phyloP scores from a whole-genome alignment of 2,888 invertebrate genomes.

The Sthenelais limicola region DNA sequence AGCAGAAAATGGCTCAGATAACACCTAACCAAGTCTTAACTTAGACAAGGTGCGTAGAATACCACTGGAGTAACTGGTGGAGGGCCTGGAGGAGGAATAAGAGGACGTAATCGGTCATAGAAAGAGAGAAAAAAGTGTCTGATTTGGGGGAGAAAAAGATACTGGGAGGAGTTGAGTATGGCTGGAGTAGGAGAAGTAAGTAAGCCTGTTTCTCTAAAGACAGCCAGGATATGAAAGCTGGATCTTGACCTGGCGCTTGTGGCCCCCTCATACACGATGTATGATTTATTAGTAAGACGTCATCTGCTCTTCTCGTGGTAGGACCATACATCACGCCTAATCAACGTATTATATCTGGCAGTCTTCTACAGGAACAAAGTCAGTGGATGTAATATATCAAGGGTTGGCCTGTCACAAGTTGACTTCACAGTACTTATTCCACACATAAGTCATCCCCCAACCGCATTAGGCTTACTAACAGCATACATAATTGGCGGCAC shows the following conservation, averaged over 20 bases:
- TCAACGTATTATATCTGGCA: conserved; percentile 39
- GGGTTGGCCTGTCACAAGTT: conserved; percentile 19
- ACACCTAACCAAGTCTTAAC: no score
- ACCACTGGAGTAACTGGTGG: no score
- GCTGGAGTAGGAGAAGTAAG: no score
- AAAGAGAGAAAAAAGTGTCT: no score
- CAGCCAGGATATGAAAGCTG: no score
- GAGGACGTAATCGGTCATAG: no score
- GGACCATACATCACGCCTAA: conserved; percentile 27
- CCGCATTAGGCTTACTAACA: conserved; percentile 35
- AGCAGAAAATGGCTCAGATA: no score
- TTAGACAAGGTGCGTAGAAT: no score
- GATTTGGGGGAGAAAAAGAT: no score
- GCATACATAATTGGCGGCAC: conserved; percentile 36
- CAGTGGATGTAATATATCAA: conserved; percentile 24
- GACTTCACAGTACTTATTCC: conserved; percentile 31
- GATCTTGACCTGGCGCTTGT: neutral
- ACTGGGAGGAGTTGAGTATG: no score
- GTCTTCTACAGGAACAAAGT: conserved; percentile 35
- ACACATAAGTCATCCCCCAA: conserved; percentile 1
- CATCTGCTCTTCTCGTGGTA: conserved; percentile 19
- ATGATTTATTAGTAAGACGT: conserved; percentile 17
- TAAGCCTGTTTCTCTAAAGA: no score
- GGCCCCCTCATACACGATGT: conserved; percentile 28
- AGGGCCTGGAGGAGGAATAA: no score